phyloP scores from a whole-genome alignment of 2,797 vertebrate genomes.

The Allobates femoralis region DNA sequence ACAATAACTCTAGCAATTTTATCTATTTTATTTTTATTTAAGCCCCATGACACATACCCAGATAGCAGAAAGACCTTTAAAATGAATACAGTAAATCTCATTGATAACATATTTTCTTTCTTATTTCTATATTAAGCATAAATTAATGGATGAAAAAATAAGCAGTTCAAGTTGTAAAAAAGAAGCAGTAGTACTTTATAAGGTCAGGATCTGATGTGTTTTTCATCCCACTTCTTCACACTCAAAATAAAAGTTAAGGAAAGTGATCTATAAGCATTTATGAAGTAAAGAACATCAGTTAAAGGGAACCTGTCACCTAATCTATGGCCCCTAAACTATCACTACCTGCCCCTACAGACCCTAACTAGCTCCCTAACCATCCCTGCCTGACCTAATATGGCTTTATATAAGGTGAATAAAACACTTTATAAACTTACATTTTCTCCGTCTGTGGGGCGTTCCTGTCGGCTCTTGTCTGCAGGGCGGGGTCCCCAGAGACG shows the following conservation, averaged over 20 bases:
- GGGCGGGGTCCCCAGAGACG: too few species aligned
- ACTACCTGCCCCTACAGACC: too few species aligned
- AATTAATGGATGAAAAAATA: neutral
- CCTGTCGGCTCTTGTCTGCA: too few species aligned
- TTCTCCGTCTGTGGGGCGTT: too few species aligned
- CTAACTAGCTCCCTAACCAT: too few species aligned
- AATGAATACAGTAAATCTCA: neutral
- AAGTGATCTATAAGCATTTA: neutral
- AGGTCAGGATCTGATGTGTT: neutral
- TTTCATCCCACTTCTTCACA: neutral
- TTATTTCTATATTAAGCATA: neutral
- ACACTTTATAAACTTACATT: too few species aligned
- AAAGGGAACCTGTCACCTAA: too few species aligned
- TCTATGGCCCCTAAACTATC: too few species aligned
- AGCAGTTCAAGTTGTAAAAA: neutral
- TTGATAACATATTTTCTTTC: neutral
- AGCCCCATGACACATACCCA: neutral
- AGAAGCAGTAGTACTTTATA: neutral
- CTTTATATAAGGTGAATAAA: too few species aligned
- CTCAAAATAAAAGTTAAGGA: neutral
- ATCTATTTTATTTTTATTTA: too few species aligned
- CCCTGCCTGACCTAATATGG: too few species aligned
- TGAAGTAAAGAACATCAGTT: neutral
- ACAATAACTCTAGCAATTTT: neutral
- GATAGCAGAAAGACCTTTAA: neutral